Evolutionary conservation across 23 tunicate genomes (phyloP), one percentile per base, ranked within the genome.

Genomic region (Phallusia fumigata): DNA sequence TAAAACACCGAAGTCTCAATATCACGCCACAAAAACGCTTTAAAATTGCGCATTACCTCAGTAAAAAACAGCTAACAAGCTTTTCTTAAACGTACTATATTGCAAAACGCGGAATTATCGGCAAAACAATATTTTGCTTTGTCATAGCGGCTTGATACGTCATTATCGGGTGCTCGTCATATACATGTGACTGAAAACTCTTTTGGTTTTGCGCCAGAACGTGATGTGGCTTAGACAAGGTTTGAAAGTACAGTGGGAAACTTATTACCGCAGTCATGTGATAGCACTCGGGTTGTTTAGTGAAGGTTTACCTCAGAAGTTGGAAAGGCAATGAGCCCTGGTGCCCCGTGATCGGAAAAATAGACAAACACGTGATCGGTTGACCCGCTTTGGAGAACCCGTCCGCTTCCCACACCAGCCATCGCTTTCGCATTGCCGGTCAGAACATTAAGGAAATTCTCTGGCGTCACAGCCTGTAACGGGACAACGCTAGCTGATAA

Each of bases 271-370:
- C 76, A 72, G 76, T 21, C 31, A 21, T 15, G 13, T 72, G 19
- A 18, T 30, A n/a, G n/a, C n/a, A n/a, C n/a, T n/a, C n/a, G n/a
- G n/a, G n/a, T n/a, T n/a, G n/a, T n/a, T n/a, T n/a, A n/a, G n/a
- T n/a, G n/a, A n/a, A n/a, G n/a, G 28, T 58, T 3, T 86, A 91
- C 96, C 89, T 80, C 74, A n/a, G 79, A 72, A 30, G 86, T 30
- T 32, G 97, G 97, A 53, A 92, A 92, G n/a, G 91, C 97, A 31
- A 92, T 83, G 0, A 92, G 74, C 5, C 97, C 97, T 15, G 91
- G 88, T 0, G 91, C 88, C 22, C 97, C 97, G 74, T 92, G 97
- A 33, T 84, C 97, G 79, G 97, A 75, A 47, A 92, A 92, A 74
- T 83, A 92, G 6, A 92, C 91, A 84, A 92, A 92, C 32, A 92